These are phyloP conservation scores for Drosophila nigromelanica DNA, from an alignment of 1,140 invertebrate genomes.

Conservation along the genomic window DNA sequence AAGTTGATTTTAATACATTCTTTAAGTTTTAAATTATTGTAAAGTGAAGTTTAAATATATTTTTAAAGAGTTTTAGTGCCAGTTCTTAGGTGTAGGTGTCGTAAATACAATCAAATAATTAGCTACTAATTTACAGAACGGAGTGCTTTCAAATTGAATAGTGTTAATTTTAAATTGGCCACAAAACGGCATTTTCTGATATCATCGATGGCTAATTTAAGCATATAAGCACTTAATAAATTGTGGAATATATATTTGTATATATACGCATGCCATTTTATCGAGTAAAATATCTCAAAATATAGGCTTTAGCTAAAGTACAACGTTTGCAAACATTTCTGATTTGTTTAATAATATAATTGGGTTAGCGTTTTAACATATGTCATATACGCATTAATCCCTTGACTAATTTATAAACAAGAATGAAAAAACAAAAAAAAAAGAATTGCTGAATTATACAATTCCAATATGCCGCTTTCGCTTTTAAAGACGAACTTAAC, in stretches of 20 bases:
- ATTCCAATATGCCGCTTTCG: conserved; percentile 20
- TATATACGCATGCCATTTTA: conserved; percentile 12
- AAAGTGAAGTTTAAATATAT: conserved; percentile 67
- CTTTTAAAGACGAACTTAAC: conserved; percentile 50
- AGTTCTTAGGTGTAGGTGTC: conserved; percentile 60
- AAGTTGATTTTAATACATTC: conserved; percentile 77
- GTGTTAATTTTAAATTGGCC: conserved; percentile 13
- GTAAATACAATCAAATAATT: conserved; percentile 78
- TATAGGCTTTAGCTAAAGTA: conserved; percentile 12
- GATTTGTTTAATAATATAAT: conserved; percentile 14
- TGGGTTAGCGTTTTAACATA: too few species aligned
- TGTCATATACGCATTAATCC: conserved; percentile 5
- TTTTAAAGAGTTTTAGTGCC: conserved; percentile 42
- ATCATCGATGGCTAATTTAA: conserved; percentile 10
- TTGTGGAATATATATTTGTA: conserved; percentile 28
- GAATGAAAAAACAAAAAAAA: conserved; percentile 16
- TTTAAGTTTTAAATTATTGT: conserved; percentile 78
- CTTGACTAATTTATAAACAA: conserved; percentile 31
- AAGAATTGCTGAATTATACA: conserved; percentile 49
- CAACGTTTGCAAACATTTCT: conserved; percentile 21
- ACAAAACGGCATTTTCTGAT: not conserved
- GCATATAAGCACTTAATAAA: conserved; percentile 5
- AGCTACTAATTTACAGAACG: conserved; percentile 73
- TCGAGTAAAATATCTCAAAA: conserved; percentile 30
- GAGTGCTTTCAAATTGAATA: conserved; percentile 47